Evolutionary conservation across 2,113 vertebrate genomes (phyloP).

Genomic region (Catharus minimus): DNA sequence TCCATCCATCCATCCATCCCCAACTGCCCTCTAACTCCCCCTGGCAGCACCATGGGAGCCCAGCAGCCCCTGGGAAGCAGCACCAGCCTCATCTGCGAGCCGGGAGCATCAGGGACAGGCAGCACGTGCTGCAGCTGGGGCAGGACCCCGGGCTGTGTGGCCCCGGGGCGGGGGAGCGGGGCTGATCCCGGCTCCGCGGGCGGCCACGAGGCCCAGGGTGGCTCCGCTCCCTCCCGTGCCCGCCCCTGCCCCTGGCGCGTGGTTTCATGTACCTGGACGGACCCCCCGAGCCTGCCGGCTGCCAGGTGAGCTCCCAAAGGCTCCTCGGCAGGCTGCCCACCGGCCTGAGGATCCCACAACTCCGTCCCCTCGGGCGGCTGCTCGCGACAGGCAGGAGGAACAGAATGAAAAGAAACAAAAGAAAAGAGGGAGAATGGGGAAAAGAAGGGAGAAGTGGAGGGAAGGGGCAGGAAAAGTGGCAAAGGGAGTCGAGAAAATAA

Average conservation of each 20-base stretch:
- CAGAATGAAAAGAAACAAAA: slow-evolving; percentile 68
- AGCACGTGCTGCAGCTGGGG: background rate
- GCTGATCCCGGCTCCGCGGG: background rate
- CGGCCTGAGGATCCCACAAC: slow-evolving; percentile 86
- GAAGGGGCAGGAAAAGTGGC: background rate
- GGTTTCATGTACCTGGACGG: slow-evolving; percentile 84
- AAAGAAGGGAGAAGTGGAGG: slow-evolving; percentile 36
- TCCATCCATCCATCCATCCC: background rate
- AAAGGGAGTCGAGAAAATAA: slow-evolving; percentile 78
- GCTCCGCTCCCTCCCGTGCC: background rate
- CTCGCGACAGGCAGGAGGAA: slow-evolving; percentile 53
- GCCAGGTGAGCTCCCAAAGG: slow-evolving; percentile 87
- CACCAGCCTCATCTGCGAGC: background rate
- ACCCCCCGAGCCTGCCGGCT: slow-evolving; percentile 88
- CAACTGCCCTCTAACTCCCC: accelerated
- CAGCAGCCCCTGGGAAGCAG: background rate
- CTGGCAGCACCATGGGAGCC: background rate
- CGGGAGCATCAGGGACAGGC: background rate
- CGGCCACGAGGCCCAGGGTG: background rate
- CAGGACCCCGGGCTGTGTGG: accelerated
- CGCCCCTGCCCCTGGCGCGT: slow-evolving; percentile 19
- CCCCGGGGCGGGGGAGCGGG: background rate
- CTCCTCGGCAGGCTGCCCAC: slow-evolving; percentile 85
- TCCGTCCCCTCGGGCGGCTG: slow-evolving; percentile 88
- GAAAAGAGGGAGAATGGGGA: slow-evolving; percentile 27